Base-by-base conservation (phyloP, 2,888 invertebrate genomes). In the Agrochola lota region DNA sequence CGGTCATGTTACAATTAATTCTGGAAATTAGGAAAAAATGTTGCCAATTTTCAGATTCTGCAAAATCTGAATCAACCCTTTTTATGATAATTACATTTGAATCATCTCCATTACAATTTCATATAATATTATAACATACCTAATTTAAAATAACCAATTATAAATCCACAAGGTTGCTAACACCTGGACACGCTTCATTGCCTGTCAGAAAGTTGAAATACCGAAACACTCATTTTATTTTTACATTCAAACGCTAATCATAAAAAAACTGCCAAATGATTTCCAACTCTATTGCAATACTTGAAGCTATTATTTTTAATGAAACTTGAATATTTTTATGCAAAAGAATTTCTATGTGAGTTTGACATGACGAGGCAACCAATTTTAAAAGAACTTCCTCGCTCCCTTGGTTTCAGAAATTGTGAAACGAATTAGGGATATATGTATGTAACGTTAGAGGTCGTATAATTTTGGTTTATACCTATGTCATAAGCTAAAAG, bases 151-250 rank as follows among this genome's bases (percentile, higher is more conserved):
- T 77, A 63, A 73, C 71, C 67, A 85, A 76, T 84, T 83, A 85
- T 68, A 81, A 57, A 46, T 68, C 78, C 75, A 30, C 26, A 80
- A 85, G 77, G 80, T 86, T 86, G 77, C 59, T 71, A 80, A 86
- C 90, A 91, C 90, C 91, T 91, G 92, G 91, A 76, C 71, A 87
- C 87, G 86, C 84, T 90, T 86, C 87, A 91, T 92, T 91, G 89
- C 86, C 86, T 86, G 87, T 90, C 90, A 91, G 88, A 87, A 90
- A 89, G 81, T 88, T 87, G 89, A 91, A 90, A 91, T 87, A 88
- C 88, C 76, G 76, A 80, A 72, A 80, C 77, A 85, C 88, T 88
- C 88, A 40, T 77, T 85, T 87, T 84, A 82, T 89, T 91, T 91
- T 89, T 89, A 76, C 76, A 85, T 86, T 79, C 82, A 87, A 86